phyloP scores from a whole-genome alignment of 2,113 vertebrate species.

The Rhinichthys klamathensis region DNA sequence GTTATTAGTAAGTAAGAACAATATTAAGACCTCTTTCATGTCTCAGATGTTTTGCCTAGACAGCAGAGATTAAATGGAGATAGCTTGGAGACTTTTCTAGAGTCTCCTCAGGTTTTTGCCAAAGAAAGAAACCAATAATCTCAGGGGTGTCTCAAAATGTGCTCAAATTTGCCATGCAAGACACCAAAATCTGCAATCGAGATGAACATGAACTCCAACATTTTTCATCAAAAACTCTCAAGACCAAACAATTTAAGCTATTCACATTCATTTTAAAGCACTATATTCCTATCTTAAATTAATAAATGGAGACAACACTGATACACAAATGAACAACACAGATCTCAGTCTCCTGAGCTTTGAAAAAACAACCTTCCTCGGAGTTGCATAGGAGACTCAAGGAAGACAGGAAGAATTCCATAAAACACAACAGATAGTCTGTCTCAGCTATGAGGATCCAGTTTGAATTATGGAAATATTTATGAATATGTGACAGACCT shows the following conservation, averaged over 20 bases:
- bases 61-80: no score
- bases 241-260: neutral
- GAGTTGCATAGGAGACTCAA: neutral
- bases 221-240: neutral
- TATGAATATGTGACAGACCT: neutral
- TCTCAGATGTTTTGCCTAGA: no score
- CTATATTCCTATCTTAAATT: no score
- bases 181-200: neutral
- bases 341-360: neutral
- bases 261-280: neutral
- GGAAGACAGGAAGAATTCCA: constrained; percentile 17
- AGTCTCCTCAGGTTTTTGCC: neutral
- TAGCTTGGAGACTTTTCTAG: no score
- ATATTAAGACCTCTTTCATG: no score
- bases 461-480: neutral
- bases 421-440: constrained; percentile 28
- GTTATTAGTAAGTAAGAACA: no score
- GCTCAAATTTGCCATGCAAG: neutral
- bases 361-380: neutral
- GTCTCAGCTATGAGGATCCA: neutral
- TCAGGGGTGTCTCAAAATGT: neutral
- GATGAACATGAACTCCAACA: neutral
- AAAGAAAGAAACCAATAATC: neutral
- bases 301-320: neutral
- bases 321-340: neutral